These are phyloP conservation scores for Arothron firmamentum DNA, from an alignment of 2,113 vertebrate species.

Conservation along the genomic window DNA sequence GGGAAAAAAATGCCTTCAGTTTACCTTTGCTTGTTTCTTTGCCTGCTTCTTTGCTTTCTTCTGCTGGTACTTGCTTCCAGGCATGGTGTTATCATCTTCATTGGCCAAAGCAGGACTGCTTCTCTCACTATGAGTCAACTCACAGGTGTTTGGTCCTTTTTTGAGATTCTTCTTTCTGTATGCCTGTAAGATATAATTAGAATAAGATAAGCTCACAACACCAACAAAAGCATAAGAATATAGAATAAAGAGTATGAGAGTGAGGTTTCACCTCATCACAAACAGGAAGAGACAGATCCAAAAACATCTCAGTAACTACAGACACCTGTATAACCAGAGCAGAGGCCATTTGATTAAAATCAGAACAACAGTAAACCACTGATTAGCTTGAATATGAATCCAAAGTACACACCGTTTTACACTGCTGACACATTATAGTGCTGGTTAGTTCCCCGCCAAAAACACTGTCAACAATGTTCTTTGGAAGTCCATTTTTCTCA, in stretches of 20 bases:
- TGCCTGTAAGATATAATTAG: constrained; percentile 25
- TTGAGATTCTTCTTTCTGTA: constrained; percentile 79
- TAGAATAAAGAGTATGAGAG: not conserved
- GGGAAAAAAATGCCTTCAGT: not conserved
- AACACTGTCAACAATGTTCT: constrained; percentile 87
- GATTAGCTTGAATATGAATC: not conserved
- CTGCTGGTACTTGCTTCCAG: constrained; percentile 88
- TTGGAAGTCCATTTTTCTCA: constrained; percentile 81
- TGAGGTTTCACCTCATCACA: constrained; percentile 84
- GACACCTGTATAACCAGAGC: constrained; percentile 79
- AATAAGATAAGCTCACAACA: not conserved
- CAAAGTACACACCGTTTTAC: constrained; percentile 79
- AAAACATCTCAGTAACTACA: constrained; percentile 90
- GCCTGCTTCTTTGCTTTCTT: constrained; percentile 96
- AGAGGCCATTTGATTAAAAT: not conserved
- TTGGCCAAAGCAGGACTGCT: constrained; percentile 55
- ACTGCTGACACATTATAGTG: constrained; percentile 93
- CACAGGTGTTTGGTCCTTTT: constrained; percentile 74
- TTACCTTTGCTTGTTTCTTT: constrained; percentile 92
- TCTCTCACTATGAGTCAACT: constrained; percentile 64
- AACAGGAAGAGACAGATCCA: constrained; percentile 94
- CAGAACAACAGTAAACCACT: not conserved
- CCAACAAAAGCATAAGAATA: not conserved
- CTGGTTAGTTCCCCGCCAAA: constrained; percentile 94
- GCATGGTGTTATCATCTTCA: constrained; percentile 68